These are phyloP conservation scores for Rotaria socialis DNA, from an alignment of 2,888 invertebrate genomes.

Conservation along the genomic window DNA sequence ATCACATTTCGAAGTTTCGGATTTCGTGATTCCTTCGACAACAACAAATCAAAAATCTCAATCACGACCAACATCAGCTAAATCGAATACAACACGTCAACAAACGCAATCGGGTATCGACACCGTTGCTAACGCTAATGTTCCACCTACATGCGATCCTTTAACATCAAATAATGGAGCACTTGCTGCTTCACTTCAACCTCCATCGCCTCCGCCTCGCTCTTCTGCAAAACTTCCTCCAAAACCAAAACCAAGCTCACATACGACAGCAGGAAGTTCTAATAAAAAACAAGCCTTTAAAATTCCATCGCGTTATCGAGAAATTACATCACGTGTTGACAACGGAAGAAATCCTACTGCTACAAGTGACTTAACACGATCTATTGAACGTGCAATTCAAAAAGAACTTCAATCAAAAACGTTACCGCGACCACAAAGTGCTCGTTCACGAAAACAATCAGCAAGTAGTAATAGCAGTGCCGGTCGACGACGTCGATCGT, in stretches of 20 bases:
- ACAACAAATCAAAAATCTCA: not conserved
- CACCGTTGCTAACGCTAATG: not conserved
- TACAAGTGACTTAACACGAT: not conserved
- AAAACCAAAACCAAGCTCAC: not conserved
- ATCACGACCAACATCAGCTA: conserved; percentile 28
- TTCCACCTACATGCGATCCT: not conserved
- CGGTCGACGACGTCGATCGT: not conserved
- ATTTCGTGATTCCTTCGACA: not conserved
- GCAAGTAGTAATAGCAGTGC: not conserved
- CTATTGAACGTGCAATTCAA: not conserved
- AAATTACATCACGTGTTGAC: conserved; percentile 7
- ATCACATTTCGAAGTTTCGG: conserved; percentile 4
- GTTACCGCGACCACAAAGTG: not conserved
- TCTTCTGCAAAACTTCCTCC: not conserved
- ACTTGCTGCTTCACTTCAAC: not conserved
- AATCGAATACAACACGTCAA: not conserved
- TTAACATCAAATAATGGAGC: not conserved
- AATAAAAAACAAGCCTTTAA: not conserved
- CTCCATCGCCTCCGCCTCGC: not conserved
- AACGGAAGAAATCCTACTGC: not conserved
- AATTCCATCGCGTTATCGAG: conserved; percentile 3
- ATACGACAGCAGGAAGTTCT: not conserved
- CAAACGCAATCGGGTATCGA: not conserved
- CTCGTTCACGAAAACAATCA: not conserved
- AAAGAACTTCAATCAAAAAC: not conserved